These are phyloP conservation scores for Conus canariensis DNA, from an alignment of 2,888 invertebrate species.

Conservation along the genomic window DNA sequence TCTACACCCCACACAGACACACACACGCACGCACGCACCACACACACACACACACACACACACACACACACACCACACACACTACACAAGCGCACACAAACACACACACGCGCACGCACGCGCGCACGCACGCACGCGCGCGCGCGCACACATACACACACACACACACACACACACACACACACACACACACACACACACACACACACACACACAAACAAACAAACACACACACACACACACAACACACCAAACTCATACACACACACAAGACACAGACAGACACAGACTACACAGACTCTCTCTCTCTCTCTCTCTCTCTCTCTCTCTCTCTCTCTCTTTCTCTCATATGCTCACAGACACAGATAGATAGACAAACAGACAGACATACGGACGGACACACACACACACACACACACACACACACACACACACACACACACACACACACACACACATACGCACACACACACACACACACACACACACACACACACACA, in stretches of 20 bases:
- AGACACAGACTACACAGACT: conserved; percentile 5
- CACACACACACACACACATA: too few species aligned
- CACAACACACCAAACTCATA: not conserved
- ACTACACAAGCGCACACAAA: not conserved
- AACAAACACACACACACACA: not conserved
- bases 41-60: not conserved
- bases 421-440: too few species aligned
- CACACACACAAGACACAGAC: not conserved
- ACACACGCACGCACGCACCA: not conserved
- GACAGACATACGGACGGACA: too few species aligned
- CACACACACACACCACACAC: not conserved
- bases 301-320: too few species aligned
- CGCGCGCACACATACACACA: not conserved
- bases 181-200: not conserved
- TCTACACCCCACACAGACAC: not conserved
- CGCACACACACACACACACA: too few species aligned
- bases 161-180: not conserved
- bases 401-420: too few species aligned
- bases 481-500: too few species aligned
- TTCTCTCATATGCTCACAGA: too few species aligned
- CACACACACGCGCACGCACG: not conserved
- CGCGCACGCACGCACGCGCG: not conserved
- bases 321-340: too few species aligned
- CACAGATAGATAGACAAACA: too few species aligned
- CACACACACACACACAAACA: not conserved